These are phyloP conservation scores for Dreissena polymorpha DNA, from an alignment of 1,140 invertebrate genomes.

Conservation along the genomic window DNA sequence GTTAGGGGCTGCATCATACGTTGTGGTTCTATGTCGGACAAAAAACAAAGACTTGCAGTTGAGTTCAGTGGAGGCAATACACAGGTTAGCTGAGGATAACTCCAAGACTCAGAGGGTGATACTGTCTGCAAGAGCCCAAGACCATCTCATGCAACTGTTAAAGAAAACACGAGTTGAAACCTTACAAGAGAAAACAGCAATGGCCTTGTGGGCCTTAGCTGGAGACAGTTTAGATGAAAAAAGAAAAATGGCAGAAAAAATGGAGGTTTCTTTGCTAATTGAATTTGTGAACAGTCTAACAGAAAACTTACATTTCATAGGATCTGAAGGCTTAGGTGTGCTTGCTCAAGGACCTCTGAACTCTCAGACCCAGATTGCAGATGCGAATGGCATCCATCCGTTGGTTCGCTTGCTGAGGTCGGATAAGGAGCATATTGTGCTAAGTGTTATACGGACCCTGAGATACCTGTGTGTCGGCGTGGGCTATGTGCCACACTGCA, in stretches of 20 bases:
- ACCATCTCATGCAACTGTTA: conserved; percentile 73
- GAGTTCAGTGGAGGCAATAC: conserved; percentile 75
- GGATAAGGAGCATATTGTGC: conserved; percentile 75
- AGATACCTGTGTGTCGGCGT: conserved; percentile 76
- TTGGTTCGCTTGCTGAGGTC: conserved; percentile 72
- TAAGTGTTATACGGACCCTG: conserved; percentile 75
- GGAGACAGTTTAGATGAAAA: conserved; percentile 73
- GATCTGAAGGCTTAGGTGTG: conserved; percentile 76
- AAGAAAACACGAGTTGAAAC: conserved; percentile 68
- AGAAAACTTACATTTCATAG: conserved; percentile 76
- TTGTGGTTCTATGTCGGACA: conserved; percentile 64
- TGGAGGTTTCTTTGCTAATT: conserved; percentile 75
- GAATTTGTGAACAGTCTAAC: conserved; percentile 76
- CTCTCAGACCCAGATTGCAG: conserved; percentile 72
- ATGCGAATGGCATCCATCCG: conserved; percentile 75
- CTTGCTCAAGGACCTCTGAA: conserved; percentile 75
- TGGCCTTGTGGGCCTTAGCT: conserved; percentile 78
- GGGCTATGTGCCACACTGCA: conserved; percentile 74
- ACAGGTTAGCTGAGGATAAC: conserved; percentile 73
- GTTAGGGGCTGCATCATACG: conserved; percentile 67
- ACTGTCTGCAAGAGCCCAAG: conserved; percentile 68
- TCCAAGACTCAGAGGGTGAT: conserved; percentile 71
- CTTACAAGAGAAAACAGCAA: conserved; percentile 76
- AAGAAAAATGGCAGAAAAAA: conserved; percentile 74
- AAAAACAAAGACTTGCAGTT: conserved; percentile 73